phyloP scores from a whole-genome alignment of 2,797 vertebrate genomes.

The Eulemur coronatus region DNA sequence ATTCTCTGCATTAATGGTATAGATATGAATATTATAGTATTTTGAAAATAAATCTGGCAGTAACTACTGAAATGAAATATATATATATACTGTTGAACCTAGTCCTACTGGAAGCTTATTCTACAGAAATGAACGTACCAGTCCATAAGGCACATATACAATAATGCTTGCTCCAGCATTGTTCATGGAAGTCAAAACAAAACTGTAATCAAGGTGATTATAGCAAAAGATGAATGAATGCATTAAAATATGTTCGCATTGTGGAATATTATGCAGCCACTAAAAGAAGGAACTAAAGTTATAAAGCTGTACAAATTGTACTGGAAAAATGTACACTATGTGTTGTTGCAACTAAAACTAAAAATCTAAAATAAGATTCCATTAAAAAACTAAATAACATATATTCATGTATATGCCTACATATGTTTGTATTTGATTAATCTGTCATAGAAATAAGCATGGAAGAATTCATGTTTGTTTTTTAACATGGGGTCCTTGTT shows the following conservation, averaged over 20 bases:
- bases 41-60: neutral
- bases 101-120: neutral
- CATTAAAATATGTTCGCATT: neutral
- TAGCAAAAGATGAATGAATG: neutral
- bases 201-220: neutral
- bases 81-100: neutral
- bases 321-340: neutral
- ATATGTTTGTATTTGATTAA: neutral
- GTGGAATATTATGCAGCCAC: neutral
- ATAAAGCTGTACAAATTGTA: neutral
- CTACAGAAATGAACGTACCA: neutral
- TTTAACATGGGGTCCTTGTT: neutral
- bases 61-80: neutral
- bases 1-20: neutral
- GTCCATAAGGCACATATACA: neutral
- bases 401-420: neutral
- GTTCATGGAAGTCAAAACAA: neutral
- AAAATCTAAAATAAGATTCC: neutral
- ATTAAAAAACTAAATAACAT: neutral
- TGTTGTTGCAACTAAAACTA: neutral
- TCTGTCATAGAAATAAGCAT: neutral
- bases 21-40: neutral
- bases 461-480: neutral
- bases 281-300: neutral
- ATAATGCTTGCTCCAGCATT: neutral